Evolutionary conservation across 2,113 vertebrate genomes (phyloP), one percentile per base, ranked within the genome.

Genomic region (Amblyopsis rosae): DNA sequence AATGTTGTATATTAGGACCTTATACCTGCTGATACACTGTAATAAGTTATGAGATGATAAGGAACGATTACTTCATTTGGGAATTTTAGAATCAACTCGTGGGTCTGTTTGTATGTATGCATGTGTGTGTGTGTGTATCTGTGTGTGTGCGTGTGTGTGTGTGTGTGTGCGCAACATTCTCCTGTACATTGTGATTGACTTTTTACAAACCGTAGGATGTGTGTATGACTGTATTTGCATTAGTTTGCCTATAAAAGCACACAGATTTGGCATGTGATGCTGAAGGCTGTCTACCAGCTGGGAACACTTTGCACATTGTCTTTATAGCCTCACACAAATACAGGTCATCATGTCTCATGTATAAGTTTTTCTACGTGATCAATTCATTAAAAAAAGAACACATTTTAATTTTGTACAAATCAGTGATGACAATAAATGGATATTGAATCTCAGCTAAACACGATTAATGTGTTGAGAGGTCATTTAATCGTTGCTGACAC

Each of bases 401-500:
- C 68, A 79, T 87, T 91, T 91, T 86, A 87, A 88, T 92, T 93
- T 93, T 93, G 87, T 90, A 92, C 76, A 88, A 91, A 92, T 87
- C 67, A 92, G 93, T 93, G 35, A 41, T 41, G 35, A 41, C 35
- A 92, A 93, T 93, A 85, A 72, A 90, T 82, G 88, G 86, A 82
- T 82, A 91, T 56, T 74, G 71, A 90, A 74, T 16, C 51, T 75
- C 26, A 15, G 33, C n/a, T 13, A 17, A 26, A 47, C 17, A 46
- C 65, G 4, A 13, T 54, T 32, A 9, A 12, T 67, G 12, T 57
- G 33, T 26, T 57, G 10, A 48, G 72, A 68, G 50, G 58, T 59
- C 4, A 46, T 69, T 68, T 68, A 13, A 70, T 45, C 17, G 47
- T 5, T 66, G 13, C 11, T 49, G 50, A 12, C n/a, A 32, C 59